Base-by-base conservation (phyloP, 2,888 invertebrate species). In the Venustoraphidia nigricollis region DNA sequence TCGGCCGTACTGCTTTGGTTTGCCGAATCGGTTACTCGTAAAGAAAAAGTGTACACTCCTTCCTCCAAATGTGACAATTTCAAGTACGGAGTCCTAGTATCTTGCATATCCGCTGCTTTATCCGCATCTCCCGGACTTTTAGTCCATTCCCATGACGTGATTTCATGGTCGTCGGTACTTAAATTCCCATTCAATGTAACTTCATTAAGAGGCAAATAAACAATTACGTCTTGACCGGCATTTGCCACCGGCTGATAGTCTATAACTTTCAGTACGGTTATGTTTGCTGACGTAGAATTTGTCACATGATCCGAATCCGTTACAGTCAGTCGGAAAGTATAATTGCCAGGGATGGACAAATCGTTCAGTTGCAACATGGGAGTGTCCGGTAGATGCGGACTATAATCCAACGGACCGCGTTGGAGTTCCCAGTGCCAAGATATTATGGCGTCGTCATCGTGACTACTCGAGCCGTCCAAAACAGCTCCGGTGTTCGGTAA, bases 161-260 rank as follows among this genome's bases (percentile, higher is more conserved):
- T 94, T 56, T 89, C 90, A 59, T 91, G 87, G 66, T 95, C 95
- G 61, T 96, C 95, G 0, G 88, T 86, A 52, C 93, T 94, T 50
- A 84, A 71, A 57, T 87, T 94, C 5, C 94, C 95, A 64, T 90
- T 91, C 27, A 96, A 69, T 0, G 85, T 87, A 9, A 92, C 77
- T 40, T 73, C 71, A 61, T 89, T 92, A 62, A 86, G 85, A 0
- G 95, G 95, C 48, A 95, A 71, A 68, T 89, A 89, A 56, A 95
- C 79, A 51, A 95, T 88, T 40, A 87, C 82, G 57, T 93, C 88
- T 61, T 89, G 78, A 0, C 93, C 84, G 43, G 94, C 94, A 72
- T 93, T 93, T 0, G 94, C 94, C 63, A 89, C 90, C 1, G 95
- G 95, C 0, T 93, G 93, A 68, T 95, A 95, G 64, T 96, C 95